Evolutionary conservation across 2,888 invertebrate species (phyloP), one percentile per base, ranked within the genome.

Genomic region (Apamea epomidion): DNA sequence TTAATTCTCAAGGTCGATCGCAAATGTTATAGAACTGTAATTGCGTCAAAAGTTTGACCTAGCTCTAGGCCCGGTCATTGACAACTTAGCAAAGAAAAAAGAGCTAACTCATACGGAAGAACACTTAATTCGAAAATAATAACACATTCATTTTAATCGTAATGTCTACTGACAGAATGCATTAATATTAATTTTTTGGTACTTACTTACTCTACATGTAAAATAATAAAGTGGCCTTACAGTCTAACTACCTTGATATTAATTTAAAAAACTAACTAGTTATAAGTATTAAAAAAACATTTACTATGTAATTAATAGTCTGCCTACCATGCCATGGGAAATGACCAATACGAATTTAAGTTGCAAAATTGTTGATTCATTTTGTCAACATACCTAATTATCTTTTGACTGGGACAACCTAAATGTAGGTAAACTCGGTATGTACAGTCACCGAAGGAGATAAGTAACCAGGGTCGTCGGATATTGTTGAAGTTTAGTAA

Each of bases 171-270:
- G 3, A n/a, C 32, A 64, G 14, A 65, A 65, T 5, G 21, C 14
- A 48, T 64, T 14, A 45, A 12, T 1, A 54, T 62, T 18, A 0
- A 1, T 7, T 48, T 77, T 68, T 51, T 25, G 65, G 25, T 32
- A 64, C 32, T 1, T 69, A 79, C 21, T 58, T 68, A 79, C 21
- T 71, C 14, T 37, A 37, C 54, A 54, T 54, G n/a, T n/a, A 32
- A 8, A 54, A 65, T 37, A 69, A 65, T 48, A 45, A 67, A 37
- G 29, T 60, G 75, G 32, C 75, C 60, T 51, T 45, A 37, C 65
- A 37, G 7, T 71, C 58, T 78, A 58, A 67, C 25, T 67, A 1
- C 75, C 51, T 80, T 82, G 67, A 60, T 75, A 51, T 54, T 82
- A 0, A 60, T 75, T 82, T 54, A 4, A 70, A 74, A 48, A 4